phyloP scores from a whole-genome alignment of 2,113 vertebrate species.

The Oncorhynchus nerka region DNA sequence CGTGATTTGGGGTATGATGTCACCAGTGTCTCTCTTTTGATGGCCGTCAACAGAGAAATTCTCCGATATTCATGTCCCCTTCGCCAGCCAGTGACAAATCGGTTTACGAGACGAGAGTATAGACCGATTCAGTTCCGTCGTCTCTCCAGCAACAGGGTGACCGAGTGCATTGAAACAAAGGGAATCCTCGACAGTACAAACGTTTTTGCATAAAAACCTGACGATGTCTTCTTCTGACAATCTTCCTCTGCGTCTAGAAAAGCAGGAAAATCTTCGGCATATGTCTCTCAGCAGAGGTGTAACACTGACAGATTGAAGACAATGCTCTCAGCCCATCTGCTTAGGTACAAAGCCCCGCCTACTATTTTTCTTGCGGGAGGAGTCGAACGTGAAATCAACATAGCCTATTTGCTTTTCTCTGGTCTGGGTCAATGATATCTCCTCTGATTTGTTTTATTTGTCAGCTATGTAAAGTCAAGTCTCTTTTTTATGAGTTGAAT shows the following conservation, averaged over 20 bases:
- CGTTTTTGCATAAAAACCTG: neutral
- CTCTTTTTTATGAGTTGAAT: neutral
- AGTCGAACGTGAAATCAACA: slow-evolving; percentile 39
- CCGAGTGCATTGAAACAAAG: slow-evolving; percentile 24
- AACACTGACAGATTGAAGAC: slow-evolving; percentile 65
- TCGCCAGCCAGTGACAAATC: slow-evolving; percentile 32
- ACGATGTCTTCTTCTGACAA: neutral
- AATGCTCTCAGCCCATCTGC: slow-evolving; percentile 69
- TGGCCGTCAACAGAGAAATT: slow-evolving; percentile 1
- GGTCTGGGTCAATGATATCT: neutral
- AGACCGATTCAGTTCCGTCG: slow-evolving; percentile 22
- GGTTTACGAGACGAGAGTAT: slow-evolving; percentile 13
- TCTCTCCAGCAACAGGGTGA: slow-evolving; percentile 32
- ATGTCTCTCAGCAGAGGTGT: slow-evolving; percentile 33
- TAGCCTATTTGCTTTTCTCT: neutral
- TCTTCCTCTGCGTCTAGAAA: neutral
- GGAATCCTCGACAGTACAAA: neutral
- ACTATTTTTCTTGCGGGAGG: slow-evolving; percentile 26
- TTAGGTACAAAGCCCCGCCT: slow-evolving; percentile 70
- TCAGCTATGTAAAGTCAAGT: neutral
- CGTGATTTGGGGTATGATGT: slow-evolving; percentile 41
- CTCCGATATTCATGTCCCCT: slow-evolving; percentile 52
- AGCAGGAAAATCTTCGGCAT: slow-evolving; percentile 6
- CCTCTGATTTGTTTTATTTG: slow-evolving; percentile 4
- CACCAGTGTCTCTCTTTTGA: slow-evolving; percentile 36